Conservation (phyloP, 92 coral and sea anemone genomes). For the Zoanthus sansibaricus region DNA sequence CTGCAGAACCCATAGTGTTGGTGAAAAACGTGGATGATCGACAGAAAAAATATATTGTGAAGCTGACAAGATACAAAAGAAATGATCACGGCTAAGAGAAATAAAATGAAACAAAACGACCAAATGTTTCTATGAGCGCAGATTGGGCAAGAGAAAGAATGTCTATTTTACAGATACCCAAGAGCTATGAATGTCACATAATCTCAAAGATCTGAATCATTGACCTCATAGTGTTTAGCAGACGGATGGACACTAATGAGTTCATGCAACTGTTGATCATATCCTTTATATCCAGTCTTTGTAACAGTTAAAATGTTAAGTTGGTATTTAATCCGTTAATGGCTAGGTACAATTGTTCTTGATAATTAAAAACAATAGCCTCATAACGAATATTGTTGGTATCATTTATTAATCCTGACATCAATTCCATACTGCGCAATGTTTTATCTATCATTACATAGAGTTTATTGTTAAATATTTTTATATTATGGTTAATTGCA, state of each 20-base stretch:
- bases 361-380: not conserved
- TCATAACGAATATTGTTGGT: conserved; percentile 8
- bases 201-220: no score
- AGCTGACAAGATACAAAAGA: conserved; percentile 18
- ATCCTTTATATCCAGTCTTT: not conserved
- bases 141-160: conserved; percentile 26
- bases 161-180: not conserved
- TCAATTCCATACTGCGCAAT: not conserved
- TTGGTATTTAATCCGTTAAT: not conserved
- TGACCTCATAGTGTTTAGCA: no score
- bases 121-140: conserved; percentile 21
- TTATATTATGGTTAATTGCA: not conserved
- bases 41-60: not conserved
- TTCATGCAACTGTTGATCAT: not conserved
- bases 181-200: not conserved
- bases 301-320: not conserved
- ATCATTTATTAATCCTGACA: conserved; percentile 15
- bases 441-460: not conserved
- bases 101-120: not conserved
- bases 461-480: conserved; percentile 11
- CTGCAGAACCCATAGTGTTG: conserved; percentile 19
- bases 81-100: conserved; percentile 1
- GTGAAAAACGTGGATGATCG: not conserved
- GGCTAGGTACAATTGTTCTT: not conserved
- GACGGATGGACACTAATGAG: no score